Evolutionary conservation across 2,113 vertebrate species (phyloP), one percentile per base, ranked within the genome.

Genomic region (Tetrao urogallus): DNA sequence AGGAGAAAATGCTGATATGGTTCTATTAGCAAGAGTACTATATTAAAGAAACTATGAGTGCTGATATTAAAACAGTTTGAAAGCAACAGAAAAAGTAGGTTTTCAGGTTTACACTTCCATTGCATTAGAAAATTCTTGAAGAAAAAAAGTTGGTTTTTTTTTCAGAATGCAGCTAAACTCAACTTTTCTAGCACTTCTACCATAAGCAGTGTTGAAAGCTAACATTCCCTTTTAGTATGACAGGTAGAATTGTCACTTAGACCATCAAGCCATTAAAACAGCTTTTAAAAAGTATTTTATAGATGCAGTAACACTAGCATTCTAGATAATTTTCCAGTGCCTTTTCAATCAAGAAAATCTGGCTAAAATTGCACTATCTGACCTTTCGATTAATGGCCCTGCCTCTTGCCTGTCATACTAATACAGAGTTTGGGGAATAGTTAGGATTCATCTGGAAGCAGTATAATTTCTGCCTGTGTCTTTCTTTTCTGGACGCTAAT

Each of bases 401-500:
- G 97, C 96, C 95, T 98, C 97, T 98, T 98, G 97, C 97, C 98
- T 98, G 97, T 97, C 98, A 98, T 88, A 97, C 97, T 98, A 98
- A 98, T 98, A 97, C 88, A 87, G 97, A 98, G 96, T 98, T 97
- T 97, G 95, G 96, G 97, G 97, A 98, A 96, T 97, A 96, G 92
- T 96, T 96, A 97, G 88, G 97, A 97, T 97, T 98, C 96, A 98
- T 98, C 98, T 98, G 98, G 98, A 97, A 98, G 97, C 2, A 84
- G 97, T 96, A 96, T 96, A 98, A 97, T 98, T 98, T 98, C 98
- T 98, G 97, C 97, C 97, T 98, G 98, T 98, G 98, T 98, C 98
- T 98, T 98, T 98, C 95, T 96, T 98, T 94, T 95, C 97, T 97
- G 98, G 98, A 98, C 97, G 82, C 97, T 99, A 99, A 99, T 98